Percentiles rank a stretch among this genome's conserved stretches.
phyloP scores from a whole-genome alignment of 2,888 invertebrate species.

The Melanostoma mellinum region DNA sequence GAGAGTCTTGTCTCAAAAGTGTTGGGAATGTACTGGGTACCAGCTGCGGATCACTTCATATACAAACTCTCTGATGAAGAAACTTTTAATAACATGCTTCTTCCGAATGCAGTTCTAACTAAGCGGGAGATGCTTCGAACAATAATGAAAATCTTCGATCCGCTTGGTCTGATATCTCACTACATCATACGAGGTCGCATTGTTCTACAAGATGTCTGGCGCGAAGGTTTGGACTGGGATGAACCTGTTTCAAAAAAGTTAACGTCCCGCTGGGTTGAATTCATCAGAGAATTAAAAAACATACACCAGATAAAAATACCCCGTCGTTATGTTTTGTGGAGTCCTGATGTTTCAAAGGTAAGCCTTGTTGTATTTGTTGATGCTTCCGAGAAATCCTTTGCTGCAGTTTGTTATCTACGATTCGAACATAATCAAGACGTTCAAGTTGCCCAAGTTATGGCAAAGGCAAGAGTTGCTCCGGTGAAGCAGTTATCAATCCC shows the following conservation, averaged over 20 bases:
- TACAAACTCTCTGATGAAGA: conserved; percentile 2
- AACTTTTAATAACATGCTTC: neutral
- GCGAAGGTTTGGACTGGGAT: conserved; percentile 33
- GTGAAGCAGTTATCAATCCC: conserved; percentile 13
- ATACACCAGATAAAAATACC: conserved; percentile 10
- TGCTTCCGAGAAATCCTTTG: conserved; percentile 21
- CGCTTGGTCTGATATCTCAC: conserved; percentile 19
- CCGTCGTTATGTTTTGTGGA: conserved; percentile 11
- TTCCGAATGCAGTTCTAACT: neutral
- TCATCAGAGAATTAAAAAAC: conserved; percentile 4
- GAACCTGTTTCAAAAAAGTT: neutral
- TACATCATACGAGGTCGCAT: conserved; percentile 24
- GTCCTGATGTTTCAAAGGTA: conserved; percentile 6
- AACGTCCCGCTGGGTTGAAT: neutral
- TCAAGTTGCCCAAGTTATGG: neutral
- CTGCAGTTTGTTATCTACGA: conserved; percentile 1
- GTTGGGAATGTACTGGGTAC: conserved; percentile 5
- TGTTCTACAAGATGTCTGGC: conserved; percentile 28
- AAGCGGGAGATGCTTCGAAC: conserved; percentile 10
- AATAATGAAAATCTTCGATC: conserved; percentile 21
- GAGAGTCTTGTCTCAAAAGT: neutral
- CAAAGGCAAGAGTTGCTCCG: conserved; percentile 6
- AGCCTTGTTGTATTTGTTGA: conserved; percentile 9
- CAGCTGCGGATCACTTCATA: neutral
- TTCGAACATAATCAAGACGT: neutral